Conservation (phyloP, 2,797 vertebrate genomes). For the Lutra lutra region DNA sequence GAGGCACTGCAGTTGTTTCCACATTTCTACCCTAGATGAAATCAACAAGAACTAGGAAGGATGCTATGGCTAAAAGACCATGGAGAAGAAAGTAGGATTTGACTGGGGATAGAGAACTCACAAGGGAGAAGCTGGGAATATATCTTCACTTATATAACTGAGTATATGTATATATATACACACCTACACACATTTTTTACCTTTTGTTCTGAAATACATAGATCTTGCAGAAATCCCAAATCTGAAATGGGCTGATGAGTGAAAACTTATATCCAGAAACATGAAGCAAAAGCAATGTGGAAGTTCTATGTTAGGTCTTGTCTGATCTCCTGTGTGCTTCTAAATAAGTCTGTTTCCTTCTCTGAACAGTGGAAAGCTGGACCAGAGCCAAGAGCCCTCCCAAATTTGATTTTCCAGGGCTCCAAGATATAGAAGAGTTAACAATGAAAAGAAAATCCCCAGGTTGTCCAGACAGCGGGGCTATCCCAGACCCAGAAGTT, state of each 20-base stretch:
- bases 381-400: background rate
- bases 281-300: background rate
- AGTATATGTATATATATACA: background rate
- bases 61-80: slow-evolving; percentile 81
- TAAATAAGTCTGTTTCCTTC: background rate
- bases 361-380: background rate
- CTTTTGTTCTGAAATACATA: slow-evolving; percentile 22
- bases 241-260: background rate
- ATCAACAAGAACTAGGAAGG: slow-evolving; percentile 78
- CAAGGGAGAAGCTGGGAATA: background rate
- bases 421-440: background rate
- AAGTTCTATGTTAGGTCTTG: background rate
- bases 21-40: slow-evolving; percentile 79
- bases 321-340: background rate
- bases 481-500: background rate
- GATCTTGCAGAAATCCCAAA: background rate
- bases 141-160: background rate
- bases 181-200: background rate
- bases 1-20: slow-evolving; percentile 81
- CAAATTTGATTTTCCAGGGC: background rate
- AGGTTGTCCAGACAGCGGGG: background rate
- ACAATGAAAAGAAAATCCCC: background rate
- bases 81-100: slow-evolving; percentile 65
- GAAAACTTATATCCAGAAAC: background rate
- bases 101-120: slow-evolving; percentile 52